phyloP scores from a whole-genome alignment of 2,888 invertebrate species.

The Schizaphis graminum region DNA sequence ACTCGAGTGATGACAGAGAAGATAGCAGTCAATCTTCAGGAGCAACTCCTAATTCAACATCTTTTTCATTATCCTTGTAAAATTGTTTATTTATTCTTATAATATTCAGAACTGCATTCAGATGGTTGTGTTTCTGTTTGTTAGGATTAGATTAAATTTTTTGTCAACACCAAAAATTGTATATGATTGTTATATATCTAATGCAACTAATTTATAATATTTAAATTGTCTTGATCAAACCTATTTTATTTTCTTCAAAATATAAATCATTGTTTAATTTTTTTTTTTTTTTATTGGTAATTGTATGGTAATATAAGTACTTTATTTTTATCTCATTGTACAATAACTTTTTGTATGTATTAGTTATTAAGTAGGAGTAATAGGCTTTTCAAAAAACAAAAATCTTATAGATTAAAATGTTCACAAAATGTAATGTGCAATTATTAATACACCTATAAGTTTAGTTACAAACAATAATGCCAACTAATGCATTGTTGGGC shows the following conservation, averaged over 20 bases:
- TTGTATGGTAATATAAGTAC: neutral
- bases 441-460: neutral
- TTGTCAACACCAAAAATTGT: neutral
- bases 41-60: slow-evolving; percentile 50
- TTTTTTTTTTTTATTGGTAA: neutral
- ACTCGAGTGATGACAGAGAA: slow-evolving; percentile 48
- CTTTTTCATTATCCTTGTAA: slow-evolving; percentile 42
- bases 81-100: neutral
- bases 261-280: neutral
- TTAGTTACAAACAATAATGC: neutral
- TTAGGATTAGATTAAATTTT: neutral
- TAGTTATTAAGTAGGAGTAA: neutral
- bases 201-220: neutral
- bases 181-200: neutral
- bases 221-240: neutral
- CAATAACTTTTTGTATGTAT: neutral
- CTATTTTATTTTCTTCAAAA: neutral
- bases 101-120: neutral
- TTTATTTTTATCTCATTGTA: neutral
- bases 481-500: neutral
- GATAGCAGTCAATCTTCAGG: slow-evolving; percentile 49
- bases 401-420: neutral
- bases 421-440: neutral
- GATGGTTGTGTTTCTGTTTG: neutral
- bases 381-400: neutral